Conservation (phyloP, 2,113 vertebrate genomes). For the Monopterus albus region DNA sequence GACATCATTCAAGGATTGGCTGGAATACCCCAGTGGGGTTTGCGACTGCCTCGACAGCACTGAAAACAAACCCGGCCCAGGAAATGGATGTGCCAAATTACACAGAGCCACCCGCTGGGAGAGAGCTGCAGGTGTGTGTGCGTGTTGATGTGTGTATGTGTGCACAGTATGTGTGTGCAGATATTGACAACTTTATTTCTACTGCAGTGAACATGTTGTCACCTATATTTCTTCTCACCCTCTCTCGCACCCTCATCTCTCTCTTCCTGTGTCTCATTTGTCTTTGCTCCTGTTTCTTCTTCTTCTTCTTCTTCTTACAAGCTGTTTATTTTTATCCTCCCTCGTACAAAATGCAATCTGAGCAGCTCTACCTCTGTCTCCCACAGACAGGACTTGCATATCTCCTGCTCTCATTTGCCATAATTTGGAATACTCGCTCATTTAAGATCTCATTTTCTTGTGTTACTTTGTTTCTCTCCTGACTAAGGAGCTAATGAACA, state of each 20-base stretch:
- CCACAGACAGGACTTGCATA: conserved; percentile 6
- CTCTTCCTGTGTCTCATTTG: conserved; percentile 33
- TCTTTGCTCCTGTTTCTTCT: conserved; percentile 24
- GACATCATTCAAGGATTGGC: conserved; percentile 65
- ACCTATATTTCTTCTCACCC: conserved; percentile 50
- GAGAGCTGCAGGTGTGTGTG: conserved; percentile 62
- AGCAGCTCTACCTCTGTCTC: conserved; percentile 39
- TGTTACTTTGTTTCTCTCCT: conserved; percentile 49
- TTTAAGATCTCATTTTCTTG: conserved; percentile 53
- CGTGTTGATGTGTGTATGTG: conserved; percentile 22
- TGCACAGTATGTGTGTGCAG: conserved; percentile 8
- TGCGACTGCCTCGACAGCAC: conserved; percentile 65
- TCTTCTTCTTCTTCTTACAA: conserved; percentile 28
- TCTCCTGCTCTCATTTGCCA: conserved; percentile 19
- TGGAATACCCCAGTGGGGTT: conserved; percentile 63
- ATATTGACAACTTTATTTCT: conserved; percentile 57
- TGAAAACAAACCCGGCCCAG: conserved; percentile 65
- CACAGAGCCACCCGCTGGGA: conserved; percentile 73
- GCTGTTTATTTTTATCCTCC: conserved; percentile 26
- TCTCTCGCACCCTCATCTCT: conserved; percentile 24
- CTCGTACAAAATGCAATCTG: conserved; percentile 23
- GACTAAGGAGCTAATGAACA: conserved; percentile 60
- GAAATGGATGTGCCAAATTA: conserved; percentile 80
- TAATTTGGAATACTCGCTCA: conserved; percentile 48
- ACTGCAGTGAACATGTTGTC: conserved; percentile 35